Evolutionary conservation across 2,888 invertebrate genomes (phyloP).

Genomic region (Molorchus minor): DNA sequence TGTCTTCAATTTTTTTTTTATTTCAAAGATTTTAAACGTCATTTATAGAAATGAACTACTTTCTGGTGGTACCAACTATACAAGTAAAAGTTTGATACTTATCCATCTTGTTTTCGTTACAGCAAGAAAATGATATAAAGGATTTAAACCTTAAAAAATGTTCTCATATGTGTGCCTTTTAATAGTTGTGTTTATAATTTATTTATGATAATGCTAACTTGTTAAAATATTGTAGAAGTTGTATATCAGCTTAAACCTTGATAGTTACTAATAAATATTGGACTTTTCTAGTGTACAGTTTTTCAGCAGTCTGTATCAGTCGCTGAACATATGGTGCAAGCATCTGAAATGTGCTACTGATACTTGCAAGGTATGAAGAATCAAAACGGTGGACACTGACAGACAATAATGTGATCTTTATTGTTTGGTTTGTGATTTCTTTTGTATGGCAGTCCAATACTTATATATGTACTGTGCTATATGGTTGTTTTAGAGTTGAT

Average conservation of each 20-base stretch:
- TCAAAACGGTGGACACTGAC: conserved; percentile 31
- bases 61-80: no score
- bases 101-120: no score
- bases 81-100: no score
- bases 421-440: conserved; percentile 35
- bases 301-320: conserved; percentile 50
- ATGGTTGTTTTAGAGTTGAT: conserved; percentile 60
- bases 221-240: not conserved
- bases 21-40: not conserved
- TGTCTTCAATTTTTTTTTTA: no score
- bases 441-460: conserved; percentile 57
- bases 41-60: not conserved
- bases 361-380: conserved; percentile 43
- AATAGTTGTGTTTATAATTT: not conserved
- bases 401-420: conserved; percentile 30
- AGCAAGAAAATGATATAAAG: not conserved
- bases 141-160: not conserved
- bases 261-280: conserved; percentile 62
- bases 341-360: conserved; percentile 43
- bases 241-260: conserved; percentile 62
- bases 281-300: conserved; percentile 56
- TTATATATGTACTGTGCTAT: conserved; percentile 60
- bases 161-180: not conserved
- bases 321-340: conserved; percentile 36
- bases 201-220: conserved; percentile 15